Percentiles rank a stretch among this genome's conserved stretches.
Conservation (phyloP, 2,113 vertebrate species). For the Clupea harengus region DNA sequence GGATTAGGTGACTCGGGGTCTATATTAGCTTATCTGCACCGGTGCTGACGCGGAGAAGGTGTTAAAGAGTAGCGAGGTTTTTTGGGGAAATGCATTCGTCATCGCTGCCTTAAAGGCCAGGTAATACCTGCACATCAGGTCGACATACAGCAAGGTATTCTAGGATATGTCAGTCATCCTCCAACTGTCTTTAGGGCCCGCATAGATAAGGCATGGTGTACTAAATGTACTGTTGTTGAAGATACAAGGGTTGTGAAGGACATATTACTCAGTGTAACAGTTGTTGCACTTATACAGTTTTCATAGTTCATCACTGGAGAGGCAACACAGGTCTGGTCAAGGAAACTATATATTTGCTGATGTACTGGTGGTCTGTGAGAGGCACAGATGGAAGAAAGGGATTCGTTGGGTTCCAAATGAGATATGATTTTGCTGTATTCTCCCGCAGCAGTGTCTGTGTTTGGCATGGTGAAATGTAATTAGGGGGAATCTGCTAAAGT, state of each 20-base stretch:
- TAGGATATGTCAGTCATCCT: not conserved
- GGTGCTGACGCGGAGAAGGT: not conserved
- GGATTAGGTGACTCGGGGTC: not conserved
- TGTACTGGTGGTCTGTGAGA: not conserved
- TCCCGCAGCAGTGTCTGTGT: conserved; percentile 24
- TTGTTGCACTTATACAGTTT: not conserved
- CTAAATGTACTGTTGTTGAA: not conserved
- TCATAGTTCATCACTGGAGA: not conserved
- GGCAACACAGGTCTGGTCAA: not conserved
- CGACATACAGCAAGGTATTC: not conserved
- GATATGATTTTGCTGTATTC: conserved; percentile 53
- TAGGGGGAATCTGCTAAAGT: conserved; percentile 51
- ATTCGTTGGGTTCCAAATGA: not conserved
- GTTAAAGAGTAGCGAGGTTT: not conserved
- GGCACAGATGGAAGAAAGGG: not conserved
- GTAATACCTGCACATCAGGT: not conserved
- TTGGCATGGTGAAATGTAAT: conserved; percentile 48
- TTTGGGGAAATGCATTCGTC: not conserved
- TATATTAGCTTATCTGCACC: not conserved
- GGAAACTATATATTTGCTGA: not conserved
- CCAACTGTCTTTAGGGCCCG: not conserved
- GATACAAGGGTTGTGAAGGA: not conserved
- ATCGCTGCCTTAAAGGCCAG: not conserved
- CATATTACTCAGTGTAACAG: not conserved
- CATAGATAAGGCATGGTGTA: not conserved